Evolutionary conservation across 2,797 vertebrate species (phyloP).

Genomic region (Cuculus canorus): DNA sequence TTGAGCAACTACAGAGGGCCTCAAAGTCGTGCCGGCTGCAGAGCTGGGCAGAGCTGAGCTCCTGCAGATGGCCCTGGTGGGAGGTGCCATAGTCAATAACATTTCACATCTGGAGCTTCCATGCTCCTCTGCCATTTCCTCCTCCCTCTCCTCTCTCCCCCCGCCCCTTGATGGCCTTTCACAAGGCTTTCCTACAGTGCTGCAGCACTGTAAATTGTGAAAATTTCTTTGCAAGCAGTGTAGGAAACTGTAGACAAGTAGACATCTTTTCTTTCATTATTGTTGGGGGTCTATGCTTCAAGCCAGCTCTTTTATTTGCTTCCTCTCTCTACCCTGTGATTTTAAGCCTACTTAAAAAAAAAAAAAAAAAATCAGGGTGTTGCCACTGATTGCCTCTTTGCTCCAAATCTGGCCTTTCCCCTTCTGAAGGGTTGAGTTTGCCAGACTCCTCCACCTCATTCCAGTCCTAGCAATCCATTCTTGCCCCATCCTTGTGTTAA

Average conservation of each 20-base stretch:
- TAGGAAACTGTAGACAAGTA: slow-evolving; percentile 48
- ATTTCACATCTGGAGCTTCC: slow-evolving; percentile 28
- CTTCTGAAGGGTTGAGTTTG: slow-evolving; percentile 6
- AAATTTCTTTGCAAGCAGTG: slow-evolving; percentile 42
- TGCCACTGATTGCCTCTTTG: slow-evolving; percentile 4
- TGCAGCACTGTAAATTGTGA: background rate
- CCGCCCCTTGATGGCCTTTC: rapidly evolving
- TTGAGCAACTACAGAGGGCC: slow-evolving; percentile 53
- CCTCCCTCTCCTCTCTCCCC: background rate
- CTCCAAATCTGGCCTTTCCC: slow-evolving; percentile 2
- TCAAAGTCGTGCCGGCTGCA: slow-evolving; percentile 58
- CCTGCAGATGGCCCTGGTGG: slow-evolving; percentile 38
- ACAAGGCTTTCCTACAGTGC: background rate
- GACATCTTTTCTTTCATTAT: slow-evolving; percentile 55
- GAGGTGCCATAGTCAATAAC: background rate
- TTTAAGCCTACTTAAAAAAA: background rate
- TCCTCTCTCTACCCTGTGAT: slow-evolving; percentile 44
- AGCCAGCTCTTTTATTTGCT: slow-evolving; percentile 47
- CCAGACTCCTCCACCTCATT: background rate
- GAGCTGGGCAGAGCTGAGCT: background rate
- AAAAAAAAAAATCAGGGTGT: slow-evolving; percentile 7
- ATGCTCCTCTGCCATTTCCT: background rate
- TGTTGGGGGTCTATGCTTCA: slow-evolving; percentile 62
- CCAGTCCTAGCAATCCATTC: background rate
- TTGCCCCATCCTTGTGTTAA: background rate